Conservation (phyloP, 2,797 vertebrate genomes). For the Danio aesculapii region DNA sequence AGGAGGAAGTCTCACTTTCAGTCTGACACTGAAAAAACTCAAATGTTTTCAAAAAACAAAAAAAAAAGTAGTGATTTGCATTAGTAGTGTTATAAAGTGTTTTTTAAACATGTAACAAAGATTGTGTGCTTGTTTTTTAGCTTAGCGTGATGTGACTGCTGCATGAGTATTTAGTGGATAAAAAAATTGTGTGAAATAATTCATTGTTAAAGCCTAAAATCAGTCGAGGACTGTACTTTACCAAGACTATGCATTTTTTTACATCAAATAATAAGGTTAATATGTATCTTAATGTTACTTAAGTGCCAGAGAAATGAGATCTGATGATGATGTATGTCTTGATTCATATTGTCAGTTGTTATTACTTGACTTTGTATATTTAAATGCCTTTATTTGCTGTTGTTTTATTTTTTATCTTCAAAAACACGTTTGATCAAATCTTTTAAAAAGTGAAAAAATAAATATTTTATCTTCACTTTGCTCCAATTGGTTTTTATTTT, state of each 20-base stretch:
- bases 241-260: not conserved
- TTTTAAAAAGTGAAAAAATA: conserved; percentile 68
- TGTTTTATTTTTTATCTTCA: conserved; percentile 66
- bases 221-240: not conserved
- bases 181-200: not conserved
- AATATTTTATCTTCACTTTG: conserved; percentile 65
- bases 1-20: not conserved
- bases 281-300: not conserved
- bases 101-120: not conserved
- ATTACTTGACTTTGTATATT: conserved; percentile 23
- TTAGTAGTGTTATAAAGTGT: conserved; percentile 2
- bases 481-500: not conserved
- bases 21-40: conserved; percentile 30
- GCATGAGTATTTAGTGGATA: not conserved
- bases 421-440: conserved; percentile 71
- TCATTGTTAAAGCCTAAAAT: conserved; percentile 13
- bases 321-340: not conserved
- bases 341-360: conserved; percentile 20
- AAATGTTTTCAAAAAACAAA: not conserved
- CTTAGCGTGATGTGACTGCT: conserved; percentile 9
- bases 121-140: conserved; percentile 23
- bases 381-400: conserved; percentile 55
- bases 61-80: not conserved
- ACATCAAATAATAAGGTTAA: not conserved
- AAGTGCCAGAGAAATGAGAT: not conserved